Evolutionary conservation across 2,888 invertebrate species (phyloP), one percentile per base, ranked within the genome.

Genomic region (Tachina grossa): DNA sequence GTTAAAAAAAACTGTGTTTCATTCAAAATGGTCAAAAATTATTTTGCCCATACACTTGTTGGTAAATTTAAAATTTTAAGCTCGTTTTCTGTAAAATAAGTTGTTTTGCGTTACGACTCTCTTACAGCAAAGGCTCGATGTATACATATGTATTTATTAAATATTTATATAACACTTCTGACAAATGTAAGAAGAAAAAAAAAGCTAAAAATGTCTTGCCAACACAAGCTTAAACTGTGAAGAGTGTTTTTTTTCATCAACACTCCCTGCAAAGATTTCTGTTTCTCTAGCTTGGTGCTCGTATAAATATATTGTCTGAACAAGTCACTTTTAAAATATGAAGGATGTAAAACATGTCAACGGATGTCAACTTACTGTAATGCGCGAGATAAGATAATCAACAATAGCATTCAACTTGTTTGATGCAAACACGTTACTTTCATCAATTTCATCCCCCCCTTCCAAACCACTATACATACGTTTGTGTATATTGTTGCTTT

Each of bases 301-400:
- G 13, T 39, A 57, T 43, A 43, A 41, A 22, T 65, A 19, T 11
- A 14, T 39, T 51, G 9, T 61, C 51, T 5, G 10, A 63, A 22
- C 41, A 71, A 47, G 41, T 68, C 13, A 69, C 55, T 77, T 66
- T 68, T 74, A 39, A 16, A 69, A 83, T 55, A 82, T 75, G 66
- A 71, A 83, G 71, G 41, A 85, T 85, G 71, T 85, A 68, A 83
- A 85, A 83, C 76, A 76, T 82, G 85, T 85, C 85, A 83, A 66
- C 85, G 85, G 85, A 83, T 85, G 85, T 83, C 79, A 85, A 79
- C 79, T 85, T 85, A 61, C 76, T 85, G 76, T 76, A 59, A 71
- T 83, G 79, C 47, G 79, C 66, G 76, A 71, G 75, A 83, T 76
- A 55, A 83, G 85, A 85, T 85, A 83, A 85, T 83, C 75, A 85